A percentile compares a stretch with the other conserved stretches of the same genome.
These are phyloP conservation scores for Drosophila novamexicana DNA, from an alignment of 1,140 invertebrate genomes.

Conservation along the genomic window DNA sequence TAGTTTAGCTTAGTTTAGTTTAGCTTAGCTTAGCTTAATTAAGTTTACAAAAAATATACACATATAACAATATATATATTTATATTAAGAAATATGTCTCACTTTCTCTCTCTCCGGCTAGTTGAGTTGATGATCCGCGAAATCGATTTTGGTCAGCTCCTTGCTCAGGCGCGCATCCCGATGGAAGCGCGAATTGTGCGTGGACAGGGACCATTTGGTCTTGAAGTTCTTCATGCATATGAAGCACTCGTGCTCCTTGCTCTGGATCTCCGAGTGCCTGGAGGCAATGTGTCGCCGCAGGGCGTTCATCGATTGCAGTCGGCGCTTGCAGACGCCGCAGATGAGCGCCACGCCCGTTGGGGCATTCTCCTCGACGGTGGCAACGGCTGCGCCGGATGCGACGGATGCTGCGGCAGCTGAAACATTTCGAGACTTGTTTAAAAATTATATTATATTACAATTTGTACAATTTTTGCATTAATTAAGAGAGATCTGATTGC, in stretches of 20 bases:
- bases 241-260: constrained; percentile 71
- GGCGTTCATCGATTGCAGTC: constrained; percentile 74
- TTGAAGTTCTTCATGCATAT: constrained; percentile 81
- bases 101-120: constrained; percentile 11
- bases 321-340: constrained; percentile 72
- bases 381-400: not conserved
- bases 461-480: not conserved
- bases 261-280: constrained; percentile 73
- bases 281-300: constrained; percentile 75
- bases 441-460: not conserved
- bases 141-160: constrained; percentile 69
- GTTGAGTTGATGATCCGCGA: constrained; percentile 11
- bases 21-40: not conserved
- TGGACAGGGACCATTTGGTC: constrained; percentile 83
- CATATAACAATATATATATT: not conserved
- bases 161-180: constrained; percentile 63
- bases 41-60: not conserved
- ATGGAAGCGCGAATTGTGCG: constrained; percentile 83
- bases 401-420: not conserved
- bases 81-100: not conserved
- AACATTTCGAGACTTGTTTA: not conserved
- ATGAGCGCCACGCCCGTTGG: constrained; percentile 27
- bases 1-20: no score
- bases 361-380: constrained; percentile 44
- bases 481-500: not conserved